Base-by-base conservation (phyloP, 1,140 invertebrate genomes). In the Psix sp. region DNA sequence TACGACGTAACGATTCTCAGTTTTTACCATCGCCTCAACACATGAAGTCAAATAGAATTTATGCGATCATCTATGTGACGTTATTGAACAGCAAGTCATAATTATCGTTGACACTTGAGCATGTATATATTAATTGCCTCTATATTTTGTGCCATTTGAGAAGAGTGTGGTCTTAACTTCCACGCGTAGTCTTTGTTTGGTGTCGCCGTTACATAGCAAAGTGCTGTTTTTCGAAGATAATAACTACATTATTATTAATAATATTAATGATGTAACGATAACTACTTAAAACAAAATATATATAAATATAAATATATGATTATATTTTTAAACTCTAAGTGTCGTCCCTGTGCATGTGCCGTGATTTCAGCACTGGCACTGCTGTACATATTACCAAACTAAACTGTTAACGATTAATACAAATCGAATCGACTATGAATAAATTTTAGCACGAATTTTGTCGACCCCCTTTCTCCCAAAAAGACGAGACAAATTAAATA, bases 321-420 rank as follows among this genome's bases (percentile, higher is more conserved):
- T 87, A 87, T 87, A 87, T 87, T 87, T 87, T 87, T 87, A 86
- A 87, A 87, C 81, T 87, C 84, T 87, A 86, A 86, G 85, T 86
- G 84, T 87, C 86, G 84, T 87, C 79, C 82, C 74, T 84, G 76
- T 80, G 78, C 81, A 80, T 81, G 80, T 82, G 77, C 79, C 80
- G 56, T 68, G 76, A 76, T 72, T 76, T 71, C 67, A 66, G 60
- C 60, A 52, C 49, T 70, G 77, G 82, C 80, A 81, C 71, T 82
- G 77, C 76, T 84, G 82, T 85, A 84, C 60, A 84, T 84, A 85
- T 72, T 67, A 74, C 63, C 76, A 80, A 77, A 77, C 75, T 72
- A 52, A 82, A 82, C 78, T 82, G 71, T 80, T 81, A 81, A 71
- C 77, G 60, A 77, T 66, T 68, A 74, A 78, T 63, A 76, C 67